Evolutionary conservation across 2,797 vertebrate species (phyloP).

Genomic region (Paratrypauchen microcephalus): DNA sequence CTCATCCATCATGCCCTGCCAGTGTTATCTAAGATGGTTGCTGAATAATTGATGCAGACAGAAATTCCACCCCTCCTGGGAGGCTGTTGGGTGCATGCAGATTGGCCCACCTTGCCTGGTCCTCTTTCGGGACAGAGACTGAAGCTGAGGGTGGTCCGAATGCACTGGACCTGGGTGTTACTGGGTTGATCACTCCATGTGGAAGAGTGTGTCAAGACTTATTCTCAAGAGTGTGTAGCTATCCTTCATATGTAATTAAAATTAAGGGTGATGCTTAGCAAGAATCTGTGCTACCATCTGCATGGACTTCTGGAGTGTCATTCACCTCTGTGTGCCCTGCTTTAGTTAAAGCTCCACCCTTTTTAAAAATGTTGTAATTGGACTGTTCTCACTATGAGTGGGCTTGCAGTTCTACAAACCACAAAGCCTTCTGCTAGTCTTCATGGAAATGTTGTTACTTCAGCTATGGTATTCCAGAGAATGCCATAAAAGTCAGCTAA

Average conservation of each 20-base stretch:
- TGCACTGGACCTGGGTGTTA: conserved; percentile 59
- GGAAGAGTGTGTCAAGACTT: conserved; percentile 48
- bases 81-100: conserved; percentile 59
- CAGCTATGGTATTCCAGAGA: no score
- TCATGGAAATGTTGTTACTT: no score
- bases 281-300: conserved; percentile 44
- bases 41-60: conserved; percentile 78
- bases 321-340: conserved; percentile 22
- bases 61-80: conserved; percentile 71
- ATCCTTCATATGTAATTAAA: conserved; percentile 71
- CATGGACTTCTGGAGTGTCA: conserved; percentile 25
- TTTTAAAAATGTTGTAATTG: no score
- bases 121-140: conserved; percentile 48
- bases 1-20: conserved; percentile 70
- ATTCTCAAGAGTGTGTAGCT: conserved; percentile 44
- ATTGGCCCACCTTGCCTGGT: conserved; percentile 52
- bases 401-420: no score
- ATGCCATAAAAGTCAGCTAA: no score
- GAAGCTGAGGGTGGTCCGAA: conserved; percentile 57
- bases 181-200: conserved; percentile 64
- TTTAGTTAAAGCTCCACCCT: conserved; percentile 9
- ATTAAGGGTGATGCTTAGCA: conserved; percentile 54
- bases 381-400: no score
- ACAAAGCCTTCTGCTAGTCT: no score
- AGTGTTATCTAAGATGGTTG: conserved; percentile 75